phyloP scores from a whole-genome alignment of 1,140 invertebrate species.

The Dendrolimus punctatus region DNA sequence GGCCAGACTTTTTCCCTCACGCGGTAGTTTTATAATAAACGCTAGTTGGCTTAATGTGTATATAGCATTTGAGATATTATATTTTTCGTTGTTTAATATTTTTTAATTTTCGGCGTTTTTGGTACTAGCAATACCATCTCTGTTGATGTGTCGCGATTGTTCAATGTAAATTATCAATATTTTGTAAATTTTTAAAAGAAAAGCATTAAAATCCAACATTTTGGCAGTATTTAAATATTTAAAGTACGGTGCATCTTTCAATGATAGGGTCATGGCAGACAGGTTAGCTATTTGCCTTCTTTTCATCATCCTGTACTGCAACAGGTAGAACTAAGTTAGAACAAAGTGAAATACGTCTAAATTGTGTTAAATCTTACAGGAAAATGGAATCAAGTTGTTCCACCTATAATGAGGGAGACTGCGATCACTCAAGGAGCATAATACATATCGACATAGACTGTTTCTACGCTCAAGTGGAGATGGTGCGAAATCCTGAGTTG shows the following conservation, averaged over 20 bases:
- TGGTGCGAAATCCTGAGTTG: conserved; percentile 78
- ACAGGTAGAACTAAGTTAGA: conserved; percentile 56
- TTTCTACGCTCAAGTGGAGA: conserved; percentile 90
- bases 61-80: too few species aligned
- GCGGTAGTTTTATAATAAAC: too few species aligned
- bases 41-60: too few species aligned
- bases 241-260: conserved; percentile 42
- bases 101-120: conserved; percentile 9
- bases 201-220: conserved; percentile 39
- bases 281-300: conserved; percentile 43
- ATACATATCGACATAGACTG: conserved; percentile 86
- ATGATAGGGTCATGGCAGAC: conserved; percentile 49
- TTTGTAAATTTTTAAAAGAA: conserved; percentile 65
- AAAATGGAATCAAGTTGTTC: conserved; percentile 64
- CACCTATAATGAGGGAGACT: conserved; percentile 39
- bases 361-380: conserved; percentile 53
- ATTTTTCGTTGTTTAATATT: too few species aligned
- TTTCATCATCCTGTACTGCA: conserved; percentile 32
- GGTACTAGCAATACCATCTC: conserved; percentile 39
- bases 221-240: conserved; percentile 40
- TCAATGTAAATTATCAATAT: conserved; percentile 65
- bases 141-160: conserved; percentile 71
- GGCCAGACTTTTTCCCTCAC: too few species aligned
- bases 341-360: conserved; percentile 58
- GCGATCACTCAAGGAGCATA: conserved; percentile 75